Evolutionary conservation across 2,113 vertebrate species (phyloP).

Genomic region (Ictidomys tridecemlineatus): DNA sequence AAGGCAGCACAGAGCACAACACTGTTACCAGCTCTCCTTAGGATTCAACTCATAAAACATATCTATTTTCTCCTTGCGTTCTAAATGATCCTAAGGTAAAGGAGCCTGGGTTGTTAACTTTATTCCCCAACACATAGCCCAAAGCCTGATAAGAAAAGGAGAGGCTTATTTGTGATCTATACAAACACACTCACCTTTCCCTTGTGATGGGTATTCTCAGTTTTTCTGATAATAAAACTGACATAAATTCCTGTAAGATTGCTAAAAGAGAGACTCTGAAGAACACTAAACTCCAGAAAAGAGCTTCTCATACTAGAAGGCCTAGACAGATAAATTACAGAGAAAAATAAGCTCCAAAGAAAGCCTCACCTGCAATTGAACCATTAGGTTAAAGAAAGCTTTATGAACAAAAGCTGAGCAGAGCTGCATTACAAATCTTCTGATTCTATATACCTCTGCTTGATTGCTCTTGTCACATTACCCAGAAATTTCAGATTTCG

Average conservation of each 20-base stretch:
- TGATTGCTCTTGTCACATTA: not conserved
- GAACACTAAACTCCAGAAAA: constrained; percentile 24
- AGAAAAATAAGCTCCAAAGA: not conserved
- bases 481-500: not conserved
- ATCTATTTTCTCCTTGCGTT: not conserved
- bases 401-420: not conserved
- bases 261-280: constrained; percentile 27
- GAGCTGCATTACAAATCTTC: not conserved
- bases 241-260: not conserved
- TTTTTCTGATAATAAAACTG: not conserved
- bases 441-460: not conserved
- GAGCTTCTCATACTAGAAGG: not conserved
- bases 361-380: not conserved
- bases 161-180: not conserved
- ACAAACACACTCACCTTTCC: not conserved
- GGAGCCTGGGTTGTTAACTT: not conserved
- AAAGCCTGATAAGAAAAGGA: not conserved
- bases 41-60: not conserved
- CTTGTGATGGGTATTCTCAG: not conserved
- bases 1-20: not conserved
- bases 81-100: not conserved
- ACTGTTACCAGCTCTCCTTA: not conserved
- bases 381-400: not conserved
- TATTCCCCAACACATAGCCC: not conserved
- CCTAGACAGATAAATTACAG: not conserved